Evolutionary conservation across 2,113 vertebrate genomes (phyloP).

Genomic region (Scophthalmus maximus): DNA sequence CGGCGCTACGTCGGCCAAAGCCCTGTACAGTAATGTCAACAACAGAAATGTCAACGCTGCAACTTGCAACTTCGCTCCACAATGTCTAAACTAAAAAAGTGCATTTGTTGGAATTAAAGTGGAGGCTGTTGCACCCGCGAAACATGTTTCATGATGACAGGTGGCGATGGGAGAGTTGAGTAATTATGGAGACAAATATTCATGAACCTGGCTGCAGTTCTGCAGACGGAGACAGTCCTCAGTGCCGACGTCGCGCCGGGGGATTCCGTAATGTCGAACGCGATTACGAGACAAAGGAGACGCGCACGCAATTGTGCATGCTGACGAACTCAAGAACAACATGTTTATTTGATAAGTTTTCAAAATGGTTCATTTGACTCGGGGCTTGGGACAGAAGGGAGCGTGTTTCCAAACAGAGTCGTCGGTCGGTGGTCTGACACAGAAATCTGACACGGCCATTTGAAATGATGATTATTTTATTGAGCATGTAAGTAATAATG

Average conservation of each 20-base stretch:
- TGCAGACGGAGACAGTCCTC: constrained; percentile 12
- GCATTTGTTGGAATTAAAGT: constrained; percentile 52
- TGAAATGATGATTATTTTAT: constrained; percentile 4
- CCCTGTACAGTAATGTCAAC: constrained; percentile 11
- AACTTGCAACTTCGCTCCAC: background rate
- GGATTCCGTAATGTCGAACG: background rate
- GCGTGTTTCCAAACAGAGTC: constrained; percentile 49
- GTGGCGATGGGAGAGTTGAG: background rate
- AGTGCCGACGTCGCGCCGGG: background rate
- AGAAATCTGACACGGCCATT: background rate
- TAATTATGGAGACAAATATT: constrained; percentile 11
- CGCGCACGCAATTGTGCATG: background rate
- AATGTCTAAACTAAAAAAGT: too few species aligned
- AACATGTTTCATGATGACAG: constrained; percentile 57
- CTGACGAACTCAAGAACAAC: constrained; percentile 31
- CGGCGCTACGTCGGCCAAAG: background rate
- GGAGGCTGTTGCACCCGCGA: constrained; percentile 73
- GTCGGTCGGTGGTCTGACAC: constrained; percentile 12
- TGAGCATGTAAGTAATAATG: background rate
- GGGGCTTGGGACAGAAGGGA: background rate
- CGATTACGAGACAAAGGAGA: constrained; percentile 18
- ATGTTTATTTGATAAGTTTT: constrained; percentile 73
- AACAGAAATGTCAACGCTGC: background rate
- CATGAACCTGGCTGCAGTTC: background rate
- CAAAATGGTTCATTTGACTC: constrained; percentile 74